These are phyloP conservation scores for Enteromius radiatus DNA, from an alignment of 2,797 vertebrate species.

Conservation along the genomic window DNA sequence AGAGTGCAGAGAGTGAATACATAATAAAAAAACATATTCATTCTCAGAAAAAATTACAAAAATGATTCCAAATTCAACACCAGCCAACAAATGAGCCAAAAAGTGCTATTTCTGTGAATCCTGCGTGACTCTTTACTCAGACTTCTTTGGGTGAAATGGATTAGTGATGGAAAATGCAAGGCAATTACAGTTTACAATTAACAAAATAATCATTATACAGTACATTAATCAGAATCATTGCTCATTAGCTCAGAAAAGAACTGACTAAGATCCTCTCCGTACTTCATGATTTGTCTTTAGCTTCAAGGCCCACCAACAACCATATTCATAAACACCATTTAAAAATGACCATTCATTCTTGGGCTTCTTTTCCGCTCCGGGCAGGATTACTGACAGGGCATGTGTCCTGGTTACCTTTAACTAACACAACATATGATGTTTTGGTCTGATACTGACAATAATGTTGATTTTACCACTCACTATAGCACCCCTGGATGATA, in stretches of 20 bases:
- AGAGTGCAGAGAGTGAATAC: slow-evolving; percentile 45
- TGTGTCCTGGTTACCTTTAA: not conserved
- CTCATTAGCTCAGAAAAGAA: not conserved
- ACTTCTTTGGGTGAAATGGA: not conserved
- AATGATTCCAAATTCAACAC: not conserved
- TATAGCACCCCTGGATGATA: slow-evolving; percentile 23
- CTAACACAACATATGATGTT: not conserved
- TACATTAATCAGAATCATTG: slow-evolving; percentile 28
- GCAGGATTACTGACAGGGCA: not conserved
- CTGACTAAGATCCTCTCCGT: not conserved
- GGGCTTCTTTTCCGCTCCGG: not conserved
- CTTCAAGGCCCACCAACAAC: slow-evolving; percentile 4
- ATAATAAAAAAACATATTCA: not conserved
- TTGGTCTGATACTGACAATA: slow-evolving; percentile 26
- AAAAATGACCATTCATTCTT: not conserved
- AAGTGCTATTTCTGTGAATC: not conserved
- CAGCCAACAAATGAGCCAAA: not conserved
- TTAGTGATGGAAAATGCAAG: not conserved
- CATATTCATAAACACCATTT: not conserved
- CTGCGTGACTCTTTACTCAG: slow-evolving; percentile 5
- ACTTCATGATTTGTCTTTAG: not conserved
- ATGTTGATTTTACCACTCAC: slow-evolving; percentile 27
- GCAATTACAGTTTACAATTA: slow-evolving; percentile 19
- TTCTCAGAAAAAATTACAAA: slow-evolving; percentile 23
- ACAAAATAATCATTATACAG: slow-evolving; percentile 26